phyloP scores from a whole-genome alignment of 2,797 vertebrate species.

The Eupleurogrammus muticus region DNA sequence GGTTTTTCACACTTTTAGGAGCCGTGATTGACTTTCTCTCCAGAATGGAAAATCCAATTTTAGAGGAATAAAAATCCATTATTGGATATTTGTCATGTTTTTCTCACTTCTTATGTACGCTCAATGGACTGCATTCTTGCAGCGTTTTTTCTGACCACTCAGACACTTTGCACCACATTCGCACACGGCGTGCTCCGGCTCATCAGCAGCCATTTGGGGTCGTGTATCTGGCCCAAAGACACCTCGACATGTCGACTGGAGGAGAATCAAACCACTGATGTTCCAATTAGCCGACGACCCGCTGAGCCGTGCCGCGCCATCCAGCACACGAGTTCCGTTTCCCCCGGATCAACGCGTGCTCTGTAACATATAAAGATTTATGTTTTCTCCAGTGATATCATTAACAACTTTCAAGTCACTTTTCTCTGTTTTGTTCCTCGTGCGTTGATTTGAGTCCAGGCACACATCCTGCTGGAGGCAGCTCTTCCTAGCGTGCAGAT shows the following conservation, averaged over 20 bases:
- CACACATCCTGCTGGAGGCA: constrained; percentile 17
- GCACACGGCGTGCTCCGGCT: no score
- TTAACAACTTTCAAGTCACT: constrained; percentile 25
- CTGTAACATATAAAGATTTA: constrained; percentile 16
- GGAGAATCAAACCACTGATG: no score
- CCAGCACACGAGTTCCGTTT: neutral
- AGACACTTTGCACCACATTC: no score
- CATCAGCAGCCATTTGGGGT: no score
- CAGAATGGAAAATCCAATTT: constrained; percentile 23
- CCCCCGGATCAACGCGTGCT: constrained; percentile 6
- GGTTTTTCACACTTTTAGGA: constrained; percentile 11
- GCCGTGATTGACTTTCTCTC: constrained; percentile 6
- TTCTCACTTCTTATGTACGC: neutral
- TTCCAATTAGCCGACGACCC: no score
- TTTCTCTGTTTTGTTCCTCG: constrained; percentile 23
- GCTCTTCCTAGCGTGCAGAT: constrained; percentile 32
- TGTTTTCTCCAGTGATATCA: constrained; percentile 13
- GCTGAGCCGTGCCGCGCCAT: neutral
- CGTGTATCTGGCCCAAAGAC: no score
- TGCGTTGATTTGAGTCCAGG: constrained; percentile 30
- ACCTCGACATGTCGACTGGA: no score
- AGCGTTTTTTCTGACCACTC: no score
- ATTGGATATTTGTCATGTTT: neutral
- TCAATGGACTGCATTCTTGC: no score
- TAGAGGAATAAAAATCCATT: constrained; percentile 8